Evolutionary conservation across 2,113 vertebrate genomes (phyloP), one percentile per base, ranked within the genome.

Genomic region (Coryphaenoides rupestris): DNA sequence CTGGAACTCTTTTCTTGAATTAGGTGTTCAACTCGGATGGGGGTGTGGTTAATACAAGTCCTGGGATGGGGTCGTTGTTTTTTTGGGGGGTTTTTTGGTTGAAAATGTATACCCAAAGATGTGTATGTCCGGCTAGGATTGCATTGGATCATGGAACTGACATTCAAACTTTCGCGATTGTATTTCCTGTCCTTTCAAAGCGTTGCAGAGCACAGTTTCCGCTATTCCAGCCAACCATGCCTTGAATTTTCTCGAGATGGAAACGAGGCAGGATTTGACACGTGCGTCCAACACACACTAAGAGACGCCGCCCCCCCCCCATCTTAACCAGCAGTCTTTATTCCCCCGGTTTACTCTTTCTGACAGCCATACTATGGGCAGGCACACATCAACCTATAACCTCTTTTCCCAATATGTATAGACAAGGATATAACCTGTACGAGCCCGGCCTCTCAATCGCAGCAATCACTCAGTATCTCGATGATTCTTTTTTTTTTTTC

Each of bases 101-200:
- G 16, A 22, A 55, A 55, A 82, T 69, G 73, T 84, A 22, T 89
- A 86, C 83, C 91, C 87, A 82, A 79, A 84, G 84, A 81, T 72
- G 74, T 84, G 64, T 84, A 63, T 77, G 66, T 86, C 88, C 80
- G 89, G 74, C 72, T 91, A 88, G 81, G 86, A 86, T 90, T 86
- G 66, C 50, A 33, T 84, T 67, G 76, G 71, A 78, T n/a, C n/a
- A n/a, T 78, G 84, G 86, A 84, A 82, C 82, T 75, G 78, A 81
- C 80, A 72, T 84, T n/a, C 75, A 89, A 90, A 91, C 86, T 89
- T 90, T 88, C 65, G 58, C 88, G 90, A 91, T 93, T 92, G 90
- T 94, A 90, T 82, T 84, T 80, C 76, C 83, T 81, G 63, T 84
- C 84, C 80, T 79, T 47, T 61, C 59, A 69, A 83, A 80, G 77